Base-by-base conservation (phyloP, 2,888 invertebrate genomes). In the Drosophila sordidula region DNA sequence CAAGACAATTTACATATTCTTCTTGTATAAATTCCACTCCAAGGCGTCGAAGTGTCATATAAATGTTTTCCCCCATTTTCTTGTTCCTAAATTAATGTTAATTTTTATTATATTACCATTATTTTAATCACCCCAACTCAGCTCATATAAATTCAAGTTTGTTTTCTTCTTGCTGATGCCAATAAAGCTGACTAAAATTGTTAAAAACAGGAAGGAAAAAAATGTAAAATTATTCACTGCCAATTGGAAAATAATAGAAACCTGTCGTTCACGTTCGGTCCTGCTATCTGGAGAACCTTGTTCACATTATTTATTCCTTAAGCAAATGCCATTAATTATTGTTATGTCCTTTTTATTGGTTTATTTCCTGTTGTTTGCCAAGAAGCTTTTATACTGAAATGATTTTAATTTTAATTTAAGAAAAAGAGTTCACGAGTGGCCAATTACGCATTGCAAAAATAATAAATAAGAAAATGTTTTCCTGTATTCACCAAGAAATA, bases 241-340 rank as follows among this genome's bases (percentile, higher is more conserved):
- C 78, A 83, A 89, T 85, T 81, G 89, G 80, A 83, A 90, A 81
- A 89, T 81, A 89, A 90, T 73, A 58, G 70, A 70, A 52, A 59
- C 52, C 57, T 51, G 50, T 52, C 22, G 52, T 55, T 42, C 70
- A 54, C 25, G 57, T 54, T 49, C 26, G 8, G 42, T 47, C 38
- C 14, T 16, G 54, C 29, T 57, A 72, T 66, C 67, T 70, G 58
- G 41, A 46, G 41, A 25, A 26, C 59, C 42, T 54, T 29, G 45
- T 45, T 16, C 90, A 91, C 90, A 91, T 91, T 91, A 87, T 72
- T 88, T 82, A 91, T 92, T 90, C 92, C 76, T 75, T 70, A 74
- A 83, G 85, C 91, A 90, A 90, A 87, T 90, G 90, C 91, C 91
- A 91, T 92, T 92, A 91, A 92, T 91, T 91, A 92, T 90, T 90